Base-by-base conservation (phyloP, 1,140 invertebrate species). In the Oryzaephilus surinamensis region DNA sequence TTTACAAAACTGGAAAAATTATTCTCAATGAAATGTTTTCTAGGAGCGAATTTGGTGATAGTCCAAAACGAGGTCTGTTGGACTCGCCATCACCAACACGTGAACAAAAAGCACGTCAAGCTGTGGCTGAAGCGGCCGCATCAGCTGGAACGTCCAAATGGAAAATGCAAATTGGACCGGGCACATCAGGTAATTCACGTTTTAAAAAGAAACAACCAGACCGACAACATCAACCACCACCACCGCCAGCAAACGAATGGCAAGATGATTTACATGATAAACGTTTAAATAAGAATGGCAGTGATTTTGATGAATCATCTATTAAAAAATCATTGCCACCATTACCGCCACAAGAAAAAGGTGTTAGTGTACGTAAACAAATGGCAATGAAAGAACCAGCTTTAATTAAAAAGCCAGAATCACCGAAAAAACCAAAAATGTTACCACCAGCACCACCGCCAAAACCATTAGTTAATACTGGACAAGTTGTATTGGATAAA, bases 401-500 rank as follows among this genome's bases (percentile, higher is more conserved):
- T 21, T 65, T 63, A 33, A 52, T 57, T 41, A 51, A 58, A 62
- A 60, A 53, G 43, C 64, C 66, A 17, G 64, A 65, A 20, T 66
- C 67, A 33, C 68, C 53, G 8, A 51, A 51, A 32, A 55, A 53
- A 40, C 26, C 41, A 18, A 43, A 41, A 20, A 32, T 35, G 4
- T 13, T 38, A 6, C 32, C 47, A 13, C 47, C 51, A 13, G 37
- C 38, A 14, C 19, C 44, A 14, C 51, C 55, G 2, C 41, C 51
- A 26, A 55, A 57, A 23, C 54, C 57, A 4, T 43, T 57, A 32
- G 54, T 61, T 21, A 54, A 41, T 17, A 51, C 52, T 24, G 59
- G 59, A 13, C 65, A 67, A 21, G 58, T 69, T 28, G 74, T 77
- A 16, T 60, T 79, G 43, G 77, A 79, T 57, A 79, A 78, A 59